These are phyloP conservation scores for Neoarius graeffei DNA, from an alignment of 2,113 vertebrate species.

Conservation along the genomic window DNA sequence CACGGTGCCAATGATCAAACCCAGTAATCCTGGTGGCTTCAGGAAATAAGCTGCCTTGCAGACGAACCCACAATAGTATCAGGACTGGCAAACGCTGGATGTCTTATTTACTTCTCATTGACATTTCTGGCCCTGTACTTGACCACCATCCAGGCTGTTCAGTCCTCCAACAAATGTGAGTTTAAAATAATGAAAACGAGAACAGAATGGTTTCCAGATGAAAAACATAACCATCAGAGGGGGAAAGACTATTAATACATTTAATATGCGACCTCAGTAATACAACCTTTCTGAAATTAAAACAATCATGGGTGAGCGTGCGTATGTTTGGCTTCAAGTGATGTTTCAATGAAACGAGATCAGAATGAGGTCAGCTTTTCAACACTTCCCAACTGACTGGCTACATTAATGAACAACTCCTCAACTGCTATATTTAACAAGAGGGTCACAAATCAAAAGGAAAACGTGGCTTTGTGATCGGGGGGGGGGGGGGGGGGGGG, in stretches of 20 bases:
- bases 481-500: too few relatives aligned
- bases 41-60: constrained; percentile 17
- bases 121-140: constrained; percentile 44
- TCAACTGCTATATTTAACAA: constrained; percentile 2
- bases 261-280: constrained; percentile 63
- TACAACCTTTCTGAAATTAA: constrained; percentile 59
- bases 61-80: constrained; percentile 25
- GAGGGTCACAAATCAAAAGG: constrained; percentile 12
- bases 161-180: constrained; percentile 60
- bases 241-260: constrained; percentile 57
- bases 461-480: neutral
- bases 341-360: constrained; percentile 57
- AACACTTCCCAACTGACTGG: constrained; percentile 10
- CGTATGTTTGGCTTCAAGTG: constrained; percentile 43
- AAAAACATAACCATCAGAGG: constrained; percentile 49
- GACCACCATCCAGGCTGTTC: constrained; percentile 46
- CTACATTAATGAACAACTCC: constrained; percentile 38
- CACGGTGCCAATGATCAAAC: constrained; percentile 13
- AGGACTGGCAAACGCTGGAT: constrained; percentile 26
- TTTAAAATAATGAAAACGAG: constrained; percentile 55
- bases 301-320: constrained; percentile 42
- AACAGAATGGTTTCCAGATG: constrained; percentile 68
- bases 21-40: constrained; percentile 6
- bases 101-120: constrained; percentile 39
- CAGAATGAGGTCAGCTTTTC: constrained; percentile 33